Evolutionary conservation across 2,113 vertebrate species (phyloP).

Genomic region (Triplophysa rosa): DNA sequence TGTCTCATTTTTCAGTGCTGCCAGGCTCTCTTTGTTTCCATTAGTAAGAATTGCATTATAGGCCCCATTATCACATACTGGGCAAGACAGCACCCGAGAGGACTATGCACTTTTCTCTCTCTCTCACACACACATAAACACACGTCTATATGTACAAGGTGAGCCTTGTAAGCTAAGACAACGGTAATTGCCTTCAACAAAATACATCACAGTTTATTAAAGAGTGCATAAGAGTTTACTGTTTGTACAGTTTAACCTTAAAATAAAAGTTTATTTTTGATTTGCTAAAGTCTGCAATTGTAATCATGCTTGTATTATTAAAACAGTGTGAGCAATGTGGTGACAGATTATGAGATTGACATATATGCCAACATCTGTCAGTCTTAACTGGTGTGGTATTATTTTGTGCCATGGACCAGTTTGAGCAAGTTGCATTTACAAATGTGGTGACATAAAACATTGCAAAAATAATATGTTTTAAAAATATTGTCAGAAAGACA

Average conservation of each 20-base stretch:
- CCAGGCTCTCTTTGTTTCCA: constrained; percentile 46
- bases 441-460: too few species aligned
- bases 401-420: too few species aligned
- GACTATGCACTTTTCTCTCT: constrained; percentile 15
- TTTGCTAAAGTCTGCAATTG: not conserved
- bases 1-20: constrained; percentile 30
- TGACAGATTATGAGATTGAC: not conserved
- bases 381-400: too few species aligned
- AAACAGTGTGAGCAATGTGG: not conserved
- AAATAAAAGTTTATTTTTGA: not conserved
- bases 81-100: constrained; percentile 6
- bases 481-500: too few species aligned
- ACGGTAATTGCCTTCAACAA: not conserved
- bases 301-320: not conserved
- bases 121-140: not conserved
- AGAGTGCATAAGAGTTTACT: not conserved
- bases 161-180: not conserved
- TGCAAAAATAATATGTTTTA: too few species aligned
- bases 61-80: constrained; percentile 44
- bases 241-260: not conserved
- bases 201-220: not conserved
- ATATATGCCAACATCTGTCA: too few species aligned
- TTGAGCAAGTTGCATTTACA: too few species aligned
- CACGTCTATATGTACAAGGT: not conserved
- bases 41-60: constrained; percentile 51